Percentiles rank a stretch among this genome's conserved stretches.
These are phyloP conservation scores for Morpho achilles DNA, from an alignment of 2,888 invertebrate species.

Conservation along the genomic window DNA sequence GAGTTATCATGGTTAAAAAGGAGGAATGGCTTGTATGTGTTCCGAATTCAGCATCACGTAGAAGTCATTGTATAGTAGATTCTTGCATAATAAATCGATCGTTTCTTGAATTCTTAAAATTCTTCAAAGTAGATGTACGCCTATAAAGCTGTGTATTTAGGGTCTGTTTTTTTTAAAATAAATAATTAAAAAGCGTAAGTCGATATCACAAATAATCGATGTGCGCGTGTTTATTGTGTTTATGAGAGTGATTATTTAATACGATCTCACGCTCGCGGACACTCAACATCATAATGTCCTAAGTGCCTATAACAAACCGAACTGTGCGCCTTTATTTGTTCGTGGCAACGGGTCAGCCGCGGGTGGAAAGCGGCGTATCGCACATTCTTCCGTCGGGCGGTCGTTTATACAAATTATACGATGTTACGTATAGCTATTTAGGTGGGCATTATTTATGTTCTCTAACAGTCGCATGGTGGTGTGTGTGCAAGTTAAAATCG, in stretches of 20 bases:
- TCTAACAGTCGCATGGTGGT: conserved; percentile 69
- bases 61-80: too few relatives aligned
- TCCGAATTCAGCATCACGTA: too few relatives aligned
- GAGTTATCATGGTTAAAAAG: too few relatives aligned
- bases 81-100: too few relatives aligned
- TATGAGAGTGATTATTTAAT: conserved; percentile 69
- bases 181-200: conserved; percentile 5
- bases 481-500: conserved; percentile 63
- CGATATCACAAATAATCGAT: conserved; percentile 41
- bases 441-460: conserved; percentile 80
- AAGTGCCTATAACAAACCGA: conserved; percentile 46
- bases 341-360: conserved; percentile 57
- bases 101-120: too few relatives aligned
- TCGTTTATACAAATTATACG: conserved; percentile 76
- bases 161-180: too few relatives aligned
- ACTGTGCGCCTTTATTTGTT: conserved; percentile 57
- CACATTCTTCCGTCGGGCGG: conserved; percentile 63
- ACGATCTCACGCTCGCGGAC: conserved; percentile 55
- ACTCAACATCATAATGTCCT: conserved; percentile 47
- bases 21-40: too few relatives aligned
- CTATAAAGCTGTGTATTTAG: too few relatives aligned
- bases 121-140: too few relatives aligned
- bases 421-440: conserved; percentile 75
- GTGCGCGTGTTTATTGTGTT: conserved; percentile 53
- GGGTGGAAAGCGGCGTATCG: conserved; percentile 64